Evolutionary conservation across 2,113 vertebrate species (phyloP), one percentile per base, ranked within the genome.

Genomic region (Elephas maximus): DNA sequence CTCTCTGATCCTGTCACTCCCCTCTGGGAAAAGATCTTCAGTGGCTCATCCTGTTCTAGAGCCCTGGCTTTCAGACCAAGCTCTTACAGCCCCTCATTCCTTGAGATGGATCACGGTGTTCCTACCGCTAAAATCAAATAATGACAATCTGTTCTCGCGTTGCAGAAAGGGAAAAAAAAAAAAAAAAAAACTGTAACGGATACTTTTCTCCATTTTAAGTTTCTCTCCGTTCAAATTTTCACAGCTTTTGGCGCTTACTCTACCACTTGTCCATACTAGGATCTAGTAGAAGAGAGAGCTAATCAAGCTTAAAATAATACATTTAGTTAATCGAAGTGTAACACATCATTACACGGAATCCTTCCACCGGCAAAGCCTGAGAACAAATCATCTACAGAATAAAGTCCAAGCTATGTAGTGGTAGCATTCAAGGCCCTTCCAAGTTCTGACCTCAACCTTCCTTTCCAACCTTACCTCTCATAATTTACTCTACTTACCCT

Each of bases 221-320:
- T 84, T 82, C 71, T 79, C n/a, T 74, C 24, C 45, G 73, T 91
- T 84, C 41, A 69, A 37, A 88, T 60, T 60, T 81, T 86, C 88
- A 6, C 63, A 82, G 53, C 30, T 80, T 93, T 78, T 76, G 67
- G 20, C 6, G 37, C 33, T 18, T 33, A 33, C 44, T 74, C 73
- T 78, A 37, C 63, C 26, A 51, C 28, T 85, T 88, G 65, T 60
- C 44, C 67, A 33, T 57, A 83, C 60, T 10, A 83, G n/a, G 24
- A 76, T 30, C 63, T 63, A 78, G 2, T 15, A 20, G 48, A 57
- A 84, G 63, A 88, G 65, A 48, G 2, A 60, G 3, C 44, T 91
- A 26, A 73, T 4, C 17, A n/a, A 62, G 51, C 45, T 41, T 63
- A 69, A 88, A 93, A 73, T 24, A 78, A 71, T 4, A 21, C 12